Percentiles rank a stretch among this genome's conserved stretches.
phyloP scores from a whole-genome alignment of 2,888 invertebrate genomes.

The Odontothrips loti region DNA sequence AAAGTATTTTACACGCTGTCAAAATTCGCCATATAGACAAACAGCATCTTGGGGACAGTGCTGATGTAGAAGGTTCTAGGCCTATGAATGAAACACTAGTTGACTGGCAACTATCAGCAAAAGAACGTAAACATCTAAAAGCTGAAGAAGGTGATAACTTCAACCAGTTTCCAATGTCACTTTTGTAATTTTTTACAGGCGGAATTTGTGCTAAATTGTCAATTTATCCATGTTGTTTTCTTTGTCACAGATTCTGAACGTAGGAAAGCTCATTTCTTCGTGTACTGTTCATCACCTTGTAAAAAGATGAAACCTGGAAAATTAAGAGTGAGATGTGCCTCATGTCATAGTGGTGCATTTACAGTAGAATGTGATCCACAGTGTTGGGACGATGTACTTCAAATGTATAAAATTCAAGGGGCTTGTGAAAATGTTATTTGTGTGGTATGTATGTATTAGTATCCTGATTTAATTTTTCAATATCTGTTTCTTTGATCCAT shows the following conservation, averaged over 20 bases:
- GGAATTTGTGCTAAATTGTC: too few species aligned
- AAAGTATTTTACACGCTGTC: conserved; percentile 70
- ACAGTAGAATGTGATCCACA: conserved; percentile 74
- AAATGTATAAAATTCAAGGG: conserved; percentile 60
- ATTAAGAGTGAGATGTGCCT: conserved; percentile 67
- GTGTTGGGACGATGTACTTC: conserved; percentile 73
- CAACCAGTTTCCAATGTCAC: too few species aligned
- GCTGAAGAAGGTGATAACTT: conserved; percentile 33
- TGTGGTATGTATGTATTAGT: conserved; percentile 38
- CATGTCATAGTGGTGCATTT: conserved; percentile 72
- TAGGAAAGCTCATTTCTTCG: conserved; percentile 46
- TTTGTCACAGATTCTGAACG: not conserved
- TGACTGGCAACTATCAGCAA: conserved; percentile 53
- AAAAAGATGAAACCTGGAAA: conserved; percentile 64
- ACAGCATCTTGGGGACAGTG: conserved; percentile 31
- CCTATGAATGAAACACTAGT: conserved; percentile 63
- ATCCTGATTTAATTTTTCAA: too few species aligned
- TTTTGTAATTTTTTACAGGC: too few species aligned
- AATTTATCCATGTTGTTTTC: not conserved
- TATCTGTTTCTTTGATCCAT: too few species aligned
- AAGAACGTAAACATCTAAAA: conserved; percentile 8
- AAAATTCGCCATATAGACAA: conserved; percentile 41
- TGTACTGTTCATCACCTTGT: conserved; percentile 62
- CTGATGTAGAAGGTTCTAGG: conserved; percentile 49
- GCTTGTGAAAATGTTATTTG: conserved; percentile 62